A percentile compares a stretch with the other conserved stretches of the same genome.
phyloP scores from a whole-genome alignment of 2,797 vertebrate genomes.

The Pristis pectinata region DNA sequence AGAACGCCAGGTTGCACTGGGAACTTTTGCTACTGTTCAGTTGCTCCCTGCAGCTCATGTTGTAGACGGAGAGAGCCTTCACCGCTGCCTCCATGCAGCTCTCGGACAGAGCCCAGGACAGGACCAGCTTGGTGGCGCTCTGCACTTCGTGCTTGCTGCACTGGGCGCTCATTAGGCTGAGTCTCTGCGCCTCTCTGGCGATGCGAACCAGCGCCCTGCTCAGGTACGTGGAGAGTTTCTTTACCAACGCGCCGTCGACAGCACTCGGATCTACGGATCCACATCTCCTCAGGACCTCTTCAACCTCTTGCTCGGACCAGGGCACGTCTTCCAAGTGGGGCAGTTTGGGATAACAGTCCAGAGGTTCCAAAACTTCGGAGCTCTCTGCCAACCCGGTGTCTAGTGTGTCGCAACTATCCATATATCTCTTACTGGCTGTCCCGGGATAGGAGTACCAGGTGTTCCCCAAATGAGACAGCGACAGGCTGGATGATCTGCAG shows the following conservation, averaged over 20 bases:
- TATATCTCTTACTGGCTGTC: constrained; percentile 52
- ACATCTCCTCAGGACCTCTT: constrained; percentile 62
- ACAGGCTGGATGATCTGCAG: constrained; percentile 73
- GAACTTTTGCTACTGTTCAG: constrained; percentile 64
- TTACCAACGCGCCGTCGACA: constrained; percentile 58
- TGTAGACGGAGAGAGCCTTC: constrained; percentile 67
- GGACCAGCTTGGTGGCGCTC: constrained; percentile 66
- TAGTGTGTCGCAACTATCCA: constrained; percentile 49
- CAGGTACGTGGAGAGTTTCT: constrained; percentile 59
- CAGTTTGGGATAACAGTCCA: constrained; percentile 65
- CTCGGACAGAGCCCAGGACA: constrained; percentile 70
- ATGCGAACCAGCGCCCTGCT: constrained; percentile 63
- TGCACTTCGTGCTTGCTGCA: constrained; percentile 73
- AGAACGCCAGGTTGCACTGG: constrained; percentile 67
- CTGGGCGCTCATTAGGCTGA: constrained; percentile 66
- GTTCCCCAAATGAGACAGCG: constrained; percentile 68
- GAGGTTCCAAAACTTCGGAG: constrained; percentile 63
- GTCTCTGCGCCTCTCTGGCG: constrained; percentile 67
- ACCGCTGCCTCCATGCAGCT: constrained; percentile 68
- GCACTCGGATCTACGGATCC: constrained; percentile 50
- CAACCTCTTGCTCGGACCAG: constrained; percentile 69
- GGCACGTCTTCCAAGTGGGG: constrained; percentile 70
- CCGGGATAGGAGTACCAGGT: constrained; percentile 72
- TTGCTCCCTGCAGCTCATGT: constrained; percentile 67
- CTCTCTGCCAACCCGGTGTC: constrained; percentile 73